These are phyloP conservation scores for Acinonyx jubatus DNA, from an alignment of 2,113 vertebrate species.

Conservation along the genomic window DNA sequence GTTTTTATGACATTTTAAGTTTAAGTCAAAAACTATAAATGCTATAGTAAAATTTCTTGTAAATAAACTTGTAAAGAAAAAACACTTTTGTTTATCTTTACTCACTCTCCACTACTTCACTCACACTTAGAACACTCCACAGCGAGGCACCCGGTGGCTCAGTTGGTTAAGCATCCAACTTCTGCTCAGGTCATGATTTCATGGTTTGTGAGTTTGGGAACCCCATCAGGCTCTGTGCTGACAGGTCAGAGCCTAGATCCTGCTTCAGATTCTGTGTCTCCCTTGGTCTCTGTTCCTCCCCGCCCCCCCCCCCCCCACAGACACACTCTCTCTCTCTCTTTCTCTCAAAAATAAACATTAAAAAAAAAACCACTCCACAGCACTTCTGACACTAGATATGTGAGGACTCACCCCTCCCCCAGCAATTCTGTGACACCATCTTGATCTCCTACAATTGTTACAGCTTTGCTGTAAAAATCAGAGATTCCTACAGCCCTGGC, in stretches of 20 bases:
- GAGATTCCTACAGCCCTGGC: background rate
- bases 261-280: no score
- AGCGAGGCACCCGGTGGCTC: background rate
- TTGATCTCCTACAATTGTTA: background rate
- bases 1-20: background rate
- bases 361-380: background rate
- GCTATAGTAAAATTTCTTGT: background rate
- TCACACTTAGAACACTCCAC: background rate
- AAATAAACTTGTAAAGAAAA: background rate
- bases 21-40: background rate
- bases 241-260: no score
- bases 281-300: no score
- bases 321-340: no score
- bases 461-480: background rate
- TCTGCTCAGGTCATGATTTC: no score
- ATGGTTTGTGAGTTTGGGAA: no score
- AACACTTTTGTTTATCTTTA: background rate
- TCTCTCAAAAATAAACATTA: no score
- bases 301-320: no score
- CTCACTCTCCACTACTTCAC: background rate
- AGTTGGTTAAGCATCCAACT: no score
- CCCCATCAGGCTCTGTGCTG: no score
- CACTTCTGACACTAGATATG: background rate
- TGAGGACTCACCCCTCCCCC: background rate
- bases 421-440: background rate